These are phyloP conservation scores for Hypsopygia costalis DNA, from an alignment of 2,888 invertebrate species.

Conservation along the genomic window DNA sequence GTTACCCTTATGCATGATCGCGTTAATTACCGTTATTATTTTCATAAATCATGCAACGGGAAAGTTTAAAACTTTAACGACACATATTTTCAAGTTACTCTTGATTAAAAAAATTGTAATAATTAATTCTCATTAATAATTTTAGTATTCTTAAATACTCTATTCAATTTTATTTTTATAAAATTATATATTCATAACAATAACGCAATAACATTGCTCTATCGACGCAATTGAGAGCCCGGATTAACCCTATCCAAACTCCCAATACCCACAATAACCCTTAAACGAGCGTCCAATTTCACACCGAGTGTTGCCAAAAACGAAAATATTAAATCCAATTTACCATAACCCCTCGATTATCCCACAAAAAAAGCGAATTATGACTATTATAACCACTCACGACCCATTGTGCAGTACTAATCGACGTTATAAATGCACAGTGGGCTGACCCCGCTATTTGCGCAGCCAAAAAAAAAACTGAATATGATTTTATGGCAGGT, in stretches of 20 bases:
- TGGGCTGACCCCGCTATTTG: slow-evolving; percentile 63
- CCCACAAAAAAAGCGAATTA: slow-evolving; percentile 66
- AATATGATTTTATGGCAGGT: slow-evolving; percentile 79
- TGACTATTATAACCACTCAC: slow-evolving; percentile 71
- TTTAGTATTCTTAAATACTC: too few relatives aligned
- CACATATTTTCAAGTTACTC: too few relatives aligned
- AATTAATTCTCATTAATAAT: too few relatives aligned
- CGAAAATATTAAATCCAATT: slow-evolving; percentile 80
- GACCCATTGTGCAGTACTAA: slow-evolving; percentile 62
- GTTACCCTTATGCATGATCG: too few relatives aligned
- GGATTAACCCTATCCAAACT: slow-evolving; percentile 59
- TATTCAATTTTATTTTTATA: too few relatives aligned
- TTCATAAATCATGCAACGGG: too few relatives aligned
- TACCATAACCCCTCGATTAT: slow-evolving; percentile 67
- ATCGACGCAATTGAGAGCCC: slow-evolving; percentile 14
- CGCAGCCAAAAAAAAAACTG: slow-evolving; percentile 52
- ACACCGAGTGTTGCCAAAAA: slow-evolving; percentile 72
- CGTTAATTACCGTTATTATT: too few relatives aligned
- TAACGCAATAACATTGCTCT: slow-evolving; percentile 16
- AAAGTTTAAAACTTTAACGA: too few relatives aligned
- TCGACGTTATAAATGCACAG: slow-evolving; percentile 63
- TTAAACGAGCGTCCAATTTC: slow-evolving; percentile 74
- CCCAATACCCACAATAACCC: slow-evolving; percentile 40
- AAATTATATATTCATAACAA: too few relatives aligned
- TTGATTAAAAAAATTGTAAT: too few relatives aligned